phyloP scores from a whole-genome alignment of 1,140 invertebrate genomes.

The Lepidurus couesii region DNA sequence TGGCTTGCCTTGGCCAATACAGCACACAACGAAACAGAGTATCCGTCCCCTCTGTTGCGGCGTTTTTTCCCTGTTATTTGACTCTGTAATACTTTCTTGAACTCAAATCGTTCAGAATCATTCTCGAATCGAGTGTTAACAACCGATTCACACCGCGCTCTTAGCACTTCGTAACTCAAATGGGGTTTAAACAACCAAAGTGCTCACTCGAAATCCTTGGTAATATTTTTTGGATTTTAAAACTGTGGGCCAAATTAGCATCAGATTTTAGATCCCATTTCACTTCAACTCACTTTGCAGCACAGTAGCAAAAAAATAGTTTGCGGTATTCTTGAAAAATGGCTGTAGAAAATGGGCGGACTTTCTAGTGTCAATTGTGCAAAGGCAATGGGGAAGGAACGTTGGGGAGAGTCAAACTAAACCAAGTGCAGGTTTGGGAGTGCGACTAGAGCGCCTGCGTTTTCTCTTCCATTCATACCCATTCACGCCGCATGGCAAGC shows the following conservation, averaged over 20 bases:
- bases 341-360: background rate
- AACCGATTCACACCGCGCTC: background rate
- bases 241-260: too few species aligned
- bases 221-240: too few species aligned
- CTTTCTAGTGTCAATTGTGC: background rate
- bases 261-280: too few species aligned
- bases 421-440: background rate
- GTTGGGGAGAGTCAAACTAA: background rate
- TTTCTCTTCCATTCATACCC: constrained; percentile 22
- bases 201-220: too few species aligned
- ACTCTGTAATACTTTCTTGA: background rate
- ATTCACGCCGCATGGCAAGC: background rate
- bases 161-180: background rate
- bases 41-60: background rate
- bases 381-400: constrained; percentile 4
- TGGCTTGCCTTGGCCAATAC: constrained; percentile 20
- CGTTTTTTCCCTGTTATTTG: background rate
- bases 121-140: background rate
- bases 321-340: too few species aligned
- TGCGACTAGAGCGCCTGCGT: constrained; percentile 1
- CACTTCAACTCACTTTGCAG: too few species aligned
- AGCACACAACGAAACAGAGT: background rate
- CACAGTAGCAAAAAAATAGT: too few species aligned
- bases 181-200: too few species aligned
- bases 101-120: background rate